Evolutionary conservation across 2,113 vertebrate genomes (phyloP).

Genomic region (Silurus glanis): DNA sequence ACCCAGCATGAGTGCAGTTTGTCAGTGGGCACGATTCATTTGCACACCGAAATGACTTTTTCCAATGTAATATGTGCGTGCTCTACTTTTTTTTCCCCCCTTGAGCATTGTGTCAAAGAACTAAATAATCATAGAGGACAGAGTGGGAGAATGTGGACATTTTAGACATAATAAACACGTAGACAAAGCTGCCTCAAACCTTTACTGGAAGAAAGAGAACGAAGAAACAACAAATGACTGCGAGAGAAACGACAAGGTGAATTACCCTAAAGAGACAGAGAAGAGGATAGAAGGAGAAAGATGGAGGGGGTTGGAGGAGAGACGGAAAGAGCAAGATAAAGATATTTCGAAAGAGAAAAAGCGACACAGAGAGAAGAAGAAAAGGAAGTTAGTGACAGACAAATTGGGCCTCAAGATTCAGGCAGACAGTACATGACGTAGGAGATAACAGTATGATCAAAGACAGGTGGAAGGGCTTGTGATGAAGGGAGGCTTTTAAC

Average conservation of each 20-base stretch:
- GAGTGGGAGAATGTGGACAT: not conserved
- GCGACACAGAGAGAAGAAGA: not conserved
- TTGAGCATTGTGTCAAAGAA: constrained; percentile 28
- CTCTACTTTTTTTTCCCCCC: constrained; percentile 4
- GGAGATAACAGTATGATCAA: not conserved
- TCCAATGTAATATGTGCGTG: constrained; percentile 28
- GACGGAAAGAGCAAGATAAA: not conserved
- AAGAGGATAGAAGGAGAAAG: not conserved
- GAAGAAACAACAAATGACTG: constrained; percentile 1
- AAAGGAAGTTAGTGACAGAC: not conserved
- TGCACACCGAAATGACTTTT: constrained; percentile 30
- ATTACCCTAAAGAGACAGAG: not conserved
- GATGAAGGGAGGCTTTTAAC: not conserved
- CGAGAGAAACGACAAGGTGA: not conserved
- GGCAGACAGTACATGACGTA: not conserved
- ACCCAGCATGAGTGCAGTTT: constrained; percentile 1
- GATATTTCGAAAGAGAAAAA: not conserved
- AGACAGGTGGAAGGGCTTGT: not conserved
- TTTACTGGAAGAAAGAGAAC: not conserved
- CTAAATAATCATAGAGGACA: constrained; percentile 18
- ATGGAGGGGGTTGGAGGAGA: not conserved
- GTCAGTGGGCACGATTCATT: constrained; percentile 8
- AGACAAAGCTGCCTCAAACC: not conserved
- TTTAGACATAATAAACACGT: not conserved
- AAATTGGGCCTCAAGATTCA: not conserved